These are phyloP conservation scores for Sprattus sprattus DNA, from an alignment of 2,113 vertebrate species.

Conservation along the genomic window DNA sequence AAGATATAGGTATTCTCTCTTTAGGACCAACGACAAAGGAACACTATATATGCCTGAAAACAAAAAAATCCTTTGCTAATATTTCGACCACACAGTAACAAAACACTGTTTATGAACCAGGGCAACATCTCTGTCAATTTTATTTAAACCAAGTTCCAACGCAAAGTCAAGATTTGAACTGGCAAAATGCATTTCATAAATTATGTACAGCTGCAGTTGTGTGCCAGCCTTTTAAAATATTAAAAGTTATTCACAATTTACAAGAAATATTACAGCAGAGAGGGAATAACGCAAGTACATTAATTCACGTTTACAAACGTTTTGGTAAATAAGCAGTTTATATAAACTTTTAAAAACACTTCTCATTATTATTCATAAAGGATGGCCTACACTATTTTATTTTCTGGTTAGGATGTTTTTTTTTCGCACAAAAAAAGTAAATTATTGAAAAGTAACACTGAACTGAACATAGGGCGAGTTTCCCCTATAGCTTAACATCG, in stretches of 20 bases:
- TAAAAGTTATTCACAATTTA: slow-evolving; percentile 96
- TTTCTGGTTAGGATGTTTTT: slow-evolving; percentile 33
- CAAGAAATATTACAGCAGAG: slow-evolving; percentile 91
- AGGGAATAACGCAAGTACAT: slow-evolving; percentile 65
- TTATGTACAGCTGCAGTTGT: slow-evolving; percentile 85
- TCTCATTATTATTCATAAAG: slow-evolving; percentile 61
- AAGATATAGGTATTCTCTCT: not conserved
- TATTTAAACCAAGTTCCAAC: slow-evolving; percentile 85
- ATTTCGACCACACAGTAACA: slow-evolving; percentile 17
- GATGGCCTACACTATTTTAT: slow-evolving; percentile 20
- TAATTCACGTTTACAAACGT: slow-evolving; percentile 79
- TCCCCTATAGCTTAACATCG: slow-evolving; percentile 70
- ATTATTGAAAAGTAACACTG: slow-evolving; percentile 48
- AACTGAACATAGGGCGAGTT: slow-evolving; percentile 37
- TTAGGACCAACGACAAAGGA: not conserved
- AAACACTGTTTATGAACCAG: slow-evolving; percentile 72
- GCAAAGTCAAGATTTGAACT: slow-evolving; percentile 77
- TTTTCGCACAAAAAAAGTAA: slow-evolving; percentile 50
- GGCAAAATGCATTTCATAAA: slow-evolving; percentile 87
- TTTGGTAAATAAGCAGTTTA: slow-evolving; percentile 69
- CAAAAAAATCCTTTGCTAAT: not conserved
- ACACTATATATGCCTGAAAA: not conserved
- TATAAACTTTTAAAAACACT: slow-evolving; percentile 79
- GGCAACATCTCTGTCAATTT: slow-evolving; percentile 80
- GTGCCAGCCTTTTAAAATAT: slow-evolving; percentile 80